phyloP scores from a whole-genome alignment of 2,113 vertebrate species.

The Psittacula cyanocephala region DNA sequence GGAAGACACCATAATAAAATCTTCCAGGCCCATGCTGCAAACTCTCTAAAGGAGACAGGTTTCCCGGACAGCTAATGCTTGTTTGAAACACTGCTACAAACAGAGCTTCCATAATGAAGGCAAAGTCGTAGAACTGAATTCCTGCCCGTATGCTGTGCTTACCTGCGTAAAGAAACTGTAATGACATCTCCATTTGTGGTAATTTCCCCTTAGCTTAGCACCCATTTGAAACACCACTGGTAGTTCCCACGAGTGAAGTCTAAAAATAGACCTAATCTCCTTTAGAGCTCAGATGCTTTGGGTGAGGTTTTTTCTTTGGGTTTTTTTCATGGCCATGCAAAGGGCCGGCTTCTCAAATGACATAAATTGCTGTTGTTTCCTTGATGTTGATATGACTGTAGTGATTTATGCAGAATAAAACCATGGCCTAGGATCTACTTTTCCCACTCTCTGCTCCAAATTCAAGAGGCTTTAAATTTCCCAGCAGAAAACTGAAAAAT shows the following conservation, averaged over 20 bases:
- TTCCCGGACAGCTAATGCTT: background rate
- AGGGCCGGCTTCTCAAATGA: background rate
- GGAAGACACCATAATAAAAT: background rate
- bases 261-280: background rate
- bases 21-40: background rate
- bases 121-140: background rate
- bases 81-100: background rate
- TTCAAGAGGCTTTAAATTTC: background rate
- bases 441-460: background rate
- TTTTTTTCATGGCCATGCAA: background rate
- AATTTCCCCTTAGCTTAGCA: background rate
- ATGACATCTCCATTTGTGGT: background rate
- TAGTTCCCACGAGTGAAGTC: background rate
- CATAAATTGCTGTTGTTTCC: background rate
- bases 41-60: background rate
- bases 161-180: background rate
- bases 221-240: background rate
- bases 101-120: background rate
- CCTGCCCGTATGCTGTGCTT: background rate
- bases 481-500: constrained; percentile 15
- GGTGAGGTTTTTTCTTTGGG: background rate
- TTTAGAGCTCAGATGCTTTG: background rate
- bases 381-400: background rate
- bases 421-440: background rate
- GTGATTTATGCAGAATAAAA: background rate